Base-by-base conservation (phyloP, 2,113 vertebrate species). In the Trinectes maculatus region DNA sequence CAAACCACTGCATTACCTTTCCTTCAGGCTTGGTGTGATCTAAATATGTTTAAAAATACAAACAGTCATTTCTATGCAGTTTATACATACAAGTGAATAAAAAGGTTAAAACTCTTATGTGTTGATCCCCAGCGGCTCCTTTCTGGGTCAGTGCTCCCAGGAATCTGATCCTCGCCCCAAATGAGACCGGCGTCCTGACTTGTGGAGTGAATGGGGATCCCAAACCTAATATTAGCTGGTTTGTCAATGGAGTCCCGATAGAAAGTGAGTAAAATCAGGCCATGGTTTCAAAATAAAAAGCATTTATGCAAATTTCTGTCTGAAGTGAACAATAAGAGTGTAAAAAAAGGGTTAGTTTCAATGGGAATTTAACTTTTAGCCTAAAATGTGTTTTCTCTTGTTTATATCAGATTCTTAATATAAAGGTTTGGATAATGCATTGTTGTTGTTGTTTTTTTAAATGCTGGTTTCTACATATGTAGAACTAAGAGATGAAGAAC, bases 161-260 rank as follows among this genome's bases (percentile, higher is more conserved):
- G 76, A 98, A 99, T 82, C 92, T 99, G 74, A 94, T 99, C 54
- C 89, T 99, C 19, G 98, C 97, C 56, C 96, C 97, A 6, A 96
- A 96, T 85, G 96, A 99, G 86, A 92, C 94, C 4, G 96, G 96
- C 6, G 91, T 90, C 16, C 82, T 99, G 71, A 95, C 92, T 57
- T 99, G 97, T 86, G 93, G 94, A 83, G 95, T 95, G 24, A 94
- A 88, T 0, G 97, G 97, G 71, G 95, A 93, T 33, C 96, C 97
- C 28, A 95, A 96, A 74, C 97, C 97, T 15, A 88, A 58, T 13
- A 94, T 98, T 73, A 93, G 64, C 73, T 99, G 97, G 97, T 91
- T 95, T 69, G 84, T 95, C 55, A 99, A 99, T 78, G 95, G 96
- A 5, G 90, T 96, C 63, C 89, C 95, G 13, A 86, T 96, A 82